These are phyloP conservation scores for Ormyrus rosae DNA, from an alignment of 2,888 invertebrate genomes.

Conservation along the genomic window DNA sequence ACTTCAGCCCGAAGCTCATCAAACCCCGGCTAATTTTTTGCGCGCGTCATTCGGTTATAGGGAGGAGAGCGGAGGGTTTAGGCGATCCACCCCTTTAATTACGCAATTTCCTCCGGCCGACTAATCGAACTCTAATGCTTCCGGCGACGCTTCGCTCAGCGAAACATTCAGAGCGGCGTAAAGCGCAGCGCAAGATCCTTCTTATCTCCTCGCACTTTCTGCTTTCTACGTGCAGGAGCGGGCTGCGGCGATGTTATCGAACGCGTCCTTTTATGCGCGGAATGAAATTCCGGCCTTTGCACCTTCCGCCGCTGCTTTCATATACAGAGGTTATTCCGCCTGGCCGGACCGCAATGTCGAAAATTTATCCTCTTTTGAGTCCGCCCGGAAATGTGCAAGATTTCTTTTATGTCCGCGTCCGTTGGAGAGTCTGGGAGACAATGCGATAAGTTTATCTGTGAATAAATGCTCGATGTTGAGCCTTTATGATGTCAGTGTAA, in stretches of 20 bases:
- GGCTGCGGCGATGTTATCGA: conserved; percentile 20
- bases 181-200: conserved; percentile 18
- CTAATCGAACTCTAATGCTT: no score
- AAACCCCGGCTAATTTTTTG: no score
- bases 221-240: conserved; percentile 26
- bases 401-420: no score
- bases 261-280: conserved; percentile 35
- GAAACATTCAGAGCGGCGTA: not conserved
- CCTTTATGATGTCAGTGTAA: no score
- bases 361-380: no score
- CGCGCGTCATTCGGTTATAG: no score
- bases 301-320: conserved; percentile 26
- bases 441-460: no score
- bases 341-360: not conserved
- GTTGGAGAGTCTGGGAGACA: no score
- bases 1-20: no score
- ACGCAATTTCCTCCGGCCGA: not conserved
- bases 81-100: not conserved
- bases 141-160: no score
- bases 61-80: no score
- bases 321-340: conserved; percentile 22
- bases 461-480: no score
- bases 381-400: not conserved
- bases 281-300: conserved; percentile 38
- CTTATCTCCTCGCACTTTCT: conserved; percentile 42